Base-by-base conservation (phyloP, 2,888 invertebrate species). In the Aelia acuminata region DNA sequence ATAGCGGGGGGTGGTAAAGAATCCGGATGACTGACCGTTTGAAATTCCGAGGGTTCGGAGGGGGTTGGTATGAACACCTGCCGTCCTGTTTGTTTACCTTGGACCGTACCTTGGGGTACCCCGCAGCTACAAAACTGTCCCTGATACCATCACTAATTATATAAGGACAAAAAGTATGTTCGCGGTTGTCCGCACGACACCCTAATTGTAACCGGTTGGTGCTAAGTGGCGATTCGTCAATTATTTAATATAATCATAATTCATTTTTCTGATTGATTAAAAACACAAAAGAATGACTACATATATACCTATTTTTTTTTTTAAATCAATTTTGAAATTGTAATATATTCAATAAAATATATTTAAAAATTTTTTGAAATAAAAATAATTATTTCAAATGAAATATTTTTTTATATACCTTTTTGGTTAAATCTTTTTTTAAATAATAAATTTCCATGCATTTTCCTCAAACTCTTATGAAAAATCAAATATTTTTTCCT, bases 131-230 rank as follows among this genome's bases (percentile, higher is more conserved):
- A 80, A 43, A 80, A 80, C 80, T 80, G 80, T 80, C 22, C 8
- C 80, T 80, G 63, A 70, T 70, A 70, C 63, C 35, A 70, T 70
- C 63, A 70, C 63, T 70, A 70, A 70, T 70, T 70, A 70, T 70
- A 70, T 70, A 70, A 70, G 63, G 63, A 70, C 63, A 70, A 70
- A 70, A 70, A 70, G 63, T 70, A 35, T 70, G 63, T 70, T 70
- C 63, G 35, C 63, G 31, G 63, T 15, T 70, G 63, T 70, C 31
- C 31, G 63, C 63, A 70, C 63, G 63, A 20, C 26, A 57, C 63
- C 22, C 26, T 35, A 70, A 70, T 70, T 70, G 31, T 35, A 4
- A 5, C 31, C 7, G 5, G 26, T 26, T 13, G 57, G 13, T n/a
- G n/a, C 11, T 57, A 57, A 57, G 63, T 70, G 31, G 35, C 35